Percentiles rank a stretch among this genome's conserved stretches.
These are phyloP conservation scores for Hesperophylax magnus DNA, from an alignment of 1,140 invertebrate species.

Conservation along the genomic window DNA sequence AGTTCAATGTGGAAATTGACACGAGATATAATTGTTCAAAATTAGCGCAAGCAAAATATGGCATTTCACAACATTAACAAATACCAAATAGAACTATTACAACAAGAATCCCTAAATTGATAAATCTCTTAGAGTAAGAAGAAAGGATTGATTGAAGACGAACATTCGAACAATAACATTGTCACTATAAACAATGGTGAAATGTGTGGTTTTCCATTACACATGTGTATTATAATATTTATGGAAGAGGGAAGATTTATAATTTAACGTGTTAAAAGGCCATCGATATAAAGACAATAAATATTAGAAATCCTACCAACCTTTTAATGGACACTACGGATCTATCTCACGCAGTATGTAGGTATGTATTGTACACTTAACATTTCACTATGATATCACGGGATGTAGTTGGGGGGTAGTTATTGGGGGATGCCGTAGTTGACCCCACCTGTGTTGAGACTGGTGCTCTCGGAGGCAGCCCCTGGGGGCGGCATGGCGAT, in stretches of 20 bases:
- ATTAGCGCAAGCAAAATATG: no score
- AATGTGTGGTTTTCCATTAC: no score
- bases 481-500: conserved; percentile 52
- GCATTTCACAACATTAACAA: no score
- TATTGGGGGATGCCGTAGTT: conserved; percentile 72
- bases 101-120: no score
- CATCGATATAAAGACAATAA: conserved; percentile 16
- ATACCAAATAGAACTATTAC: no score
- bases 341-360: conserved; percentile 14
- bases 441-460: conserved; percentile 72
- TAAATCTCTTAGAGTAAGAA: no score
- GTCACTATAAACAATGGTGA: no score
- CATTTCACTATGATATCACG: conserved; percentile 29
- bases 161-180: no score
- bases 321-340: conserved; percentile 11
- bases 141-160: no score
- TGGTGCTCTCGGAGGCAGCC: conserved; percentile 68
- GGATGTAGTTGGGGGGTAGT: conserved; percentile 40
- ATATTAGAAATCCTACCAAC: conserved; percentile 36
- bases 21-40: no score
- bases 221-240: no score
- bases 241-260: conserved; percentile 15
- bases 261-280: conserved; percentile 11
- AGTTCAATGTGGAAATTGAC: no score
- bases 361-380: conserved; percentile 18